These are phyloP conservation scores for Catharus bicknelli DNA, from an alignment of 2,113 vertebrate species.

Conservation along the genomic window DNA sequence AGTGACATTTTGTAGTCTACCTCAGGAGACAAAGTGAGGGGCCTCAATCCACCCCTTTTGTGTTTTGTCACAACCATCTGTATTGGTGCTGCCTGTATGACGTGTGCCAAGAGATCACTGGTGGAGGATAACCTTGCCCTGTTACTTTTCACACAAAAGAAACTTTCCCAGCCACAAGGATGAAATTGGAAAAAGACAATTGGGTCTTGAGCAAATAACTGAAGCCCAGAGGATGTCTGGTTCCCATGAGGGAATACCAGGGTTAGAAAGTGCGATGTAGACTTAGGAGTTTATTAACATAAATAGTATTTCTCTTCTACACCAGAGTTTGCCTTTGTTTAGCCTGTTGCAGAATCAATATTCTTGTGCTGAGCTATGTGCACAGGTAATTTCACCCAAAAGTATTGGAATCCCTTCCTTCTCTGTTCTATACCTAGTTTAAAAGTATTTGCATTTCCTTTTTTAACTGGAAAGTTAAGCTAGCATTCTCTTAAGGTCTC, in stretches of 20 bases:
- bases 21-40: background rate
- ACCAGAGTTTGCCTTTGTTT: background rate
- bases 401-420: background rate
- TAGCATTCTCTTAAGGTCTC: background rate
- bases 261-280: background rate
- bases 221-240: background rate
- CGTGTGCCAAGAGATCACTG: accelerated
- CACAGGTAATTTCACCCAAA: background rate
- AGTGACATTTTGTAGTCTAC: background rate
- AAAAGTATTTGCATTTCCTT: background rate
- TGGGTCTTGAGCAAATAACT: background rate
- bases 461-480: background rate
- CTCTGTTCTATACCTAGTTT: background rate
- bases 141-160: background rate
- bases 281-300: background rate
- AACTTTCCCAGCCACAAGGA: background rate
- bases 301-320: background rate
- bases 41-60: background rate
- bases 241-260: background rate
- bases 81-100: background rate
- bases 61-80: background rate
- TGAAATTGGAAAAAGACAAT: background rate
- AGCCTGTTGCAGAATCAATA: background rate
- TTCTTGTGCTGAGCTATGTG: background rate
- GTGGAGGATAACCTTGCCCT: background rate